Percentiles rank a stretch among this genome's conserved stretches.
phyloP scores from a whole-genome alignment of 2,113 vertebrate species.

The Corythornis vintsioides region DNA sequence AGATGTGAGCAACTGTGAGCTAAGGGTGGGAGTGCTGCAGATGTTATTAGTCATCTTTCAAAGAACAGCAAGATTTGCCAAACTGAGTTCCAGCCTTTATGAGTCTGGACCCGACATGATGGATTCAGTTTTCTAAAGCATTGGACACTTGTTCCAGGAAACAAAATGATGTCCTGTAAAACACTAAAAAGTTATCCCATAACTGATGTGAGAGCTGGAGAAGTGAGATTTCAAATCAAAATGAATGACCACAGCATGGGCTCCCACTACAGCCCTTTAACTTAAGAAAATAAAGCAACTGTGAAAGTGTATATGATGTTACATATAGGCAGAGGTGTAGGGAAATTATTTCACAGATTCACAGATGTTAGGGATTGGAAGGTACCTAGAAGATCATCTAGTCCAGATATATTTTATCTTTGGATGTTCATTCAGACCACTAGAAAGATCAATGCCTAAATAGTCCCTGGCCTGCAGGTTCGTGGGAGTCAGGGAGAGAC shows the following conservation, averaged over 20 bases:
- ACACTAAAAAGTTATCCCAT: background rate
- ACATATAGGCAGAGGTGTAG: background rate
- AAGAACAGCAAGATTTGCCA: background rate
- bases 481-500: background rate
- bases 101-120: background rate
- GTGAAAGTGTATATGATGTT: background rate
- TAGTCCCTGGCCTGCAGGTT: background rate
- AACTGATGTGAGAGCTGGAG: background rate
- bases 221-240: background rate
- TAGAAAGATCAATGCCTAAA: background rate
- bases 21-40: background rate
- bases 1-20: background rate
- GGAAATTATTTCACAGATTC: background rate
- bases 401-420: background rate
- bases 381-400: no score
- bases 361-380: no score
- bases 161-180: background rate
- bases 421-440: fast-evolving
- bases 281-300: background rate
- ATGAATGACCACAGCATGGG: background rate
- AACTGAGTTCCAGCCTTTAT: background rate
- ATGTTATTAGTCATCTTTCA: background rate
- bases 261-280: background rate
- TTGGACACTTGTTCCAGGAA: background rate
- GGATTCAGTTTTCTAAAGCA: background rate